These are phyloP conservation scores for Betta splendens DNA, from an alignment of 2,797 vertebrate species.

Conservation along the genomic window DNA sequence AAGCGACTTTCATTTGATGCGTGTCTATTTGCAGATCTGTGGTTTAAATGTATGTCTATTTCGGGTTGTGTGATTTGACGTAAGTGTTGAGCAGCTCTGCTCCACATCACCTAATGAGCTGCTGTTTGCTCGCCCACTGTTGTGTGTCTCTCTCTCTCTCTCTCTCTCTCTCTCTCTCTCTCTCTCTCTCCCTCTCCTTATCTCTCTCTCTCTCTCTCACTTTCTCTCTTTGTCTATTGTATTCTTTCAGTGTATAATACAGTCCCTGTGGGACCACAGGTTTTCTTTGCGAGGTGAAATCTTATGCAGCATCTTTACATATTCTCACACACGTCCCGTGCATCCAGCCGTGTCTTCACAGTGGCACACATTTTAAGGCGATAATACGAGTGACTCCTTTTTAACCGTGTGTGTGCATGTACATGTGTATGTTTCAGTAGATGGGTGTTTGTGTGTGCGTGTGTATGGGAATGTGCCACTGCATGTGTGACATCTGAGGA, in stretches of 20 bases:
- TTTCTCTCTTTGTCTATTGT: conserved; percentile 32
- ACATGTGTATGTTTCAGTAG: not conserved
- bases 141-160: conserved; percentile 4
- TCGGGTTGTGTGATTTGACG: conserved; percentile 43
- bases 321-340: conserved; percentile 25
- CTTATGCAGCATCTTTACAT: conserved; percentile 54
- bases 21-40: conserved; percentile 38
- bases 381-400: conserved; percentile 23
- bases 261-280: conserved; percentile 46
- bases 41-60: conserved; percentile 43
- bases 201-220: not conserved
- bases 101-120: conserved; percentile 59
- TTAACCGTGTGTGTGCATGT: conserved; percentile 8
- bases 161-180: conserved; percentile 4
- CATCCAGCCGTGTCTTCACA: conserved; percentile 22
- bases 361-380: conserved; percentile 38
- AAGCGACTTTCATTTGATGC: conserved; percentile 1
- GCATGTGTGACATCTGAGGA: conserved; percentile 60
- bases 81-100: conserved; percentile 35
- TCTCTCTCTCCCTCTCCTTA: conserved; percentile 2
- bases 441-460: conserved; percentile 11
- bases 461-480: conserved; percentile 8
- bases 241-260: conserved; percentile 51
- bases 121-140: conserved; percentile 53
- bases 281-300: conserved; percentile 50